Evolutionary conservation across 1,140 invertebrate genomes (phyloP).

Genomic region (Phymastichus coffea): DNA sequence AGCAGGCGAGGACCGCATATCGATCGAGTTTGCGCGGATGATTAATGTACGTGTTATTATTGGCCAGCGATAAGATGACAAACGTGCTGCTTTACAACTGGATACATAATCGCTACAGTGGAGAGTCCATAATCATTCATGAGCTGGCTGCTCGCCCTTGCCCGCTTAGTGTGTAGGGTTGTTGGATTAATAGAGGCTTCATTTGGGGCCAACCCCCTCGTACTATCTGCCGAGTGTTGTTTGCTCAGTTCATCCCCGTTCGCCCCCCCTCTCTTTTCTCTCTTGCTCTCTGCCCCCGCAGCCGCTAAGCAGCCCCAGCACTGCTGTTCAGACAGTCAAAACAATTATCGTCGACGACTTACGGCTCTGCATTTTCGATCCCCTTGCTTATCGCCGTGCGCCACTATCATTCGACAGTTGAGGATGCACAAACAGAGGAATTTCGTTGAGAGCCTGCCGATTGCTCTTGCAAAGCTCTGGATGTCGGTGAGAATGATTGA

Average conservation of each 20-base stretch:
- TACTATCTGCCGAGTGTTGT: constrained; percentile 53
- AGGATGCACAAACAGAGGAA: no score
- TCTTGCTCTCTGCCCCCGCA: no score
- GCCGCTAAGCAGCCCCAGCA: not conserved
- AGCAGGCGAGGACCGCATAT: no score
- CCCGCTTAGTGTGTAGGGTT: no score
- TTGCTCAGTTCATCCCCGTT: constrained; percentile 45
- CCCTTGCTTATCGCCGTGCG: constrained; percentile 5
- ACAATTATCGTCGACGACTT: constrained; percentile 48
- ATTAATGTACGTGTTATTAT: no score
- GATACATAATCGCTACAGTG: not conserved
- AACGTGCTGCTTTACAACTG: not conserved
- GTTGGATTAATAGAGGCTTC: constrained; percentile 52
- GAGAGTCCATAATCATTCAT: constrained; percentile 31
- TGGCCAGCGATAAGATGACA: constrained; percentile 7
- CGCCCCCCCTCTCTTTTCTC: no score
- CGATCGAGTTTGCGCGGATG: no score
- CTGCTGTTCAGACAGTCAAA: constrained; percentile 37
- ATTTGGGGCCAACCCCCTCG: constrained; percentile 45
- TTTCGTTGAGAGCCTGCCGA: no score
- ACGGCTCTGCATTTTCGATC: constrained; percentile 40
- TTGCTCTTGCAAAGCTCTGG: no score
- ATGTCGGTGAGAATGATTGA: no score
- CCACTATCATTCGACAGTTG: no score
- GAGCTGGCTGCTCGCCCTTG: constrained; percentile 32